These are phyloP conservation scores for Planococcus citri DNA, from an alignment of 1,140 invertebrate species.

Conservation along the genomic window DNA sequence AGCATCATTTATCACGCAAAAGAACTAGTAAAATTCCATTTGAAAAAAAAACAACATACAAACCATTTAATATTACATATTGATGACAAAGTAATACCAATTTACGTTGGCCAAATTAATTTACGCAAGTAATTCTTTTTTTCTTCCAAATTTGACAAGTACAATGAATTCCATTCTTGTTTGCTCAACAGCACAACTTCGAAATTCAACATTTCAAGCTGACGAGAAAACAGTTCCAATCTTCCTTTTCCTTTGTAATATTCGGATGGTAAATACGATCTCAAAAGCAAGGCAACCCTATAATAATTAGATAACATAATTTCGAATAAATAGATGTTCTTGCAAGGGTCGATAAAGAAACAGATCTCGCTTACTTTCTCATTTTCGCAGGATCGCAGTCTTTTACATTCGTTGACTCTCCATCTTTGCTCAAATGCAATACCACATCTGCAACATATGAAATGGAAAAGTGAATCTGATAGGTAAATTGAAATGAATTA, in stretches of 20 bases:
- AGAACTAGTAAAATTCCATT: too few relatives aligned
- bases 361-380: not conserved
- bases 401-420: not conserved
- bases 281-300: not conserved
- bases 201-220: conserved; percentile 48
- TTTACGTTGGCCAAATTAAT: conserved; percentile 25
- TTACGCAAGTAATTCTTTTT: conserved; percentile 36
- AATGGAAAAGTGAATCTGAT: not conserved
- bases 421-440: not conserved
- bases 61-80: too few relatives aligned
- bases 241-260: conserved; percentile 28
- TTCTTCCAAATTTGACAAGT: conserved; percentile 32
- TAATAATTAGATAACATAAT: not conserved
- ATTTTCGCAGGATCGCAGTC: not conserved
- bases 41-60: too few relatives aligned
- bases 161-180: conserved; percentile 42
- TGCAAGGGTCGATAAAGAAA: not conserved
- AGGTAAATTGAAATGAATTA: not conserved
- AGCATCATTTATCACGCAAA: too few relatives aligned
- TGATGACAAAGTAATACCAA: too few relatives aligned
- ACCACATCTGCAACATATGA: not conserved
- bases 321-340: not conserved
- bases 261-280: not conserved
- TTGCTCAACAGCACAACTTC: conserved; percentile 39
- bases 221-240: conserved; percentile 33